Conservation (phyloP, 2,888 invertebrate genomes). For the Meganola albula region DNA sequence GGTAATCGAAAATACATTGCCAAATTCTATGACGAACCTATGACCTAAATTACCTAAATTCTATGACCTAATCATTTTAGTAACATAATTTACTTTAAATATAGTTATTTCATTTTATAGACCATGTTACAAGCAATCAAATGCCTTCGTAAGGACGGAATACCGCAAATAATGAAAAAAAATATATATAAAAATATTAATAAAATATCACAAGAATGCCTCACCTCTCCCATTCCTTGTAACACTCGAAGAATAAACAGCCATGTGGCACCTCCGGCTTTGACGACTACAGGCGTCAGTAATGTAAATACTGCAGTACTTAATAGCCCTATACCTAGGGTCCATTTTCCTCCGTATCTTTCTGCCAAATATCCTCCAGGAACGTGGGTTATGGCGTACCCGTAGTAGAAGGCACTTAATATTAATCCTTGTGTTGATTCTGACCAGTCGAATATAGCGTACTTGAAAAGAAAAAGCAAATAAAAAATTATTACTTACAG, state of each 20-base stretch:
- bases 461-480: conserved; percentile 16
- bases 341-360: conserved; percentile 90
- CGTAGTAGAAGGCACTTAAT: conserved; percentile 89
- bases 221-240: conserved; percentile 89
- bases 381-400: conserved; percentile 90
- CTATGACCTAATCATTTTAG: no score
- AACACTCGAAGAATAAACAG: conserved; percentile 79
- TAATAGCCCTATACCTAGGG: conserved; percentile 87
- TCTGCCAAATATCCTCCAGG: conserved; percentile 91
- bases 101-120: no score
- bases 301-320: conserved; percentile 89
- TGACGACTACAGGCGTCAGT: conserved; percentile 86
- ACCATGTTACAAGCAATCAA: no score
- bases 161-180: no score
- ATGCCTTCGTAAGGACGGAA: no score
- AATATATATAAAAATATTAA: no score
- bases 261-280: conserved; percentile 73
- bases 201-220: no score
- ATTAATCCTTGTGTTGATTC: conserved; percentile 86
- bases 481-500: background rate
- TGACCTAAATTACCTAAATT: no score
- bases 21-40: no score
- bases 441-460: conserved; percentile 83
- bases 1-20: no score
- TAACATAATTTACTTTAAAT: no score